phyloP scores from a whole-genome alignment of 2,888 invertebrate species.

The Hirtodrosophila cameraria region DNA sequence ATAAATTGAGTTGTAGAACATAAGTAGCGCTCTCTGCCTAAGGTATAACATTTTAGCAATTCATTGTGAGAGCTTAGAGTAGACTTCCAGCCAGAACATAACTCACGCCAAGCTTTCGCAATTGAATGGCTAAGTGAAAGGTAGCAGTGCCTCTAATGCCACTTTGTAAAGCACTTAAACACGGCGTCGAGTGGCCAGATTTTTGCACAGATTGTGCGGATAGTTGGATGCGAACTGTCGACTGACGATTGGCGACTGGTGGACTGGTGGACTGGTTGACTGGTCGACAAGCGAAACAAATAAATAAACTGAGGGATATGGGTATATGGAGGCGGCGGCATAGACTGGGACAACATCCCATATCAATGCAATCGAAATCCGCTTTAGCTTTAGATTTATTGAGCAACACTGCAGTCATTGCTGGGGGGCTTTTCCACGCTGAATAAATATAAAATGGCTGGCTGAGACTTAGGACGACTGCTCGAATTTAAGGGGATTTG shows the following conservation, averaged over 20 bases:
- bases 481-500: constrained; percentile 69
- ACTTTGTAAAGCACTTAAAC: constrained; percentile 52
- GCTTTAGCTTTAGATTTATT: constrained; percentile 72
- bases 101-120: constrained; percentile 40
- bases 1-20: no score
- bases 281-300: constrained; percentile 55
- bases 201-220: constrained; percentile 36
- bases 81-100: constrained; percentile 35
- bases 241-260: not conserved
- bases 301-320: constrained; percentile 51
- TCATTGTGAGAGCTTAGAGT: constrained; percentile 12
- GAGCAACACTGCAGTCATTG: constrained; percentile 44
- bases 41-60: constrained; percentile 1
- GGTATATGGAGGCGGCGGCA: constrained; percentile 13
- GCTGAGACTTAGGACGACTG: constrained; percentile 23
- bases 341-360: constrained; percentile 64
- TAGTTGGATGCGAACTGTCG: constrained; percentile 9
- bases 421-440: constrained; percentile 23
- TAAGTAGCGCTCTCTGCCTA: constrained; percentile 1
- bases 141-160: constrained; percentile 49
- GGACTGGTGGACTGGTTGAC: constrained; percentile 3
- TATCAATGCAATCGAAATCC: constrained; percentile 75
- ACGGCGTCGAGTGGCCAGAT: constrained; percentile 42
- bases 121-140: constrained; percentile 53
- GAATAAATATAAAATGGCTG: constrained; percentile 46